phyloP scores from a whole-genome alignment of 2,797 vertebrate species.

The Notoglanidium macrostoma region DNA sequence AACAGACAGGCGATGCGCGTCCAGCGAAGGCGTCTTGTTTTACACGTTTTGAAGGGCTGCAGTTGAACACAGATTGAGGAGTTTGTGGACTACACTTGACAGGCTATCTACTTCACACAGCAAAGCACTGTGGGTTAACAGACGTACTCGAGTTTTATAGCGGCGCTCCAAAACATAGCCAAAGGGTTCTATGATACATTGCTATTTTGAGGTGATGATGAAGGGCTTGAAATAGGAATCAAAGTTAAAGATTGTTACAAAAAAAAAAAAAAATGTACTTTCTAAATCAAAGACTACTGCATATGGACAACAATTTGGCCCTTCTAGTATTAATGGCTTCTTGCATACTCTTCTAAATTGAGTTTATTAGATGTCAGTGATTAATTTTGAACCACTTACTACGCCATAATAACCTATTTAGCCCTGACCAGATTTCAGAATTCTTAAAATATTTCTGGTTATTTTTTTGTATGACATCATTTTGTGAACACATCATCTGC shows the following conservation, averaged over 20 bases:
- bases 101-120: conserved; percentile 16
- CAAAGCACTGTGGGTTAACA: conserved; percentile 13
- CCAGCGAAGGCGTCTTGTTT: not conserved
- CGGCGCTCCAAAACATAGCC: not conserved
- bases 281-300: not conserved
- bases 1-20: not conserved
- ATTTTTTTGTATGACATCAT: not conserved
- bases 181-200: not conserved
- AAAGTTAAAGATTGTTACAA: not conserved
- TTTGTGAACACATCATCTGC: not conserved
- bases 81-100: conserved; percentile 30
- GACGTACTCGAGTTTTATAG: not conserved
- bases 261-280: not conserved
- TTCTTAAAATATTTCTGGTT: not conserved
- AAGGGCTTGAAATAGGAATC: not conserved
- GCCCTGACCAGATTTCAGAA: not conserved
- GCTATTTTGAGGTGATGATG: not conserved
- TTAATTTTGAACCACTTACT: not conserved
- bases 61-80: conserved; percentile 64
- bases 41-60: conserved; percentile 56
- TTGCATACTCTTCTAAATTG: not conserved
- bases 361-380: not conserved
- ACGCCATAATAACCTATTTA: not conserved
- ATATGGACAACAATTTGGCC: not conserved
- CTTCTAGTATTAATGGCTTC: not conserved